Conservation (phyloP, 2,888 invertebrate species). For the Agrenia bidenticulata region DNA sequence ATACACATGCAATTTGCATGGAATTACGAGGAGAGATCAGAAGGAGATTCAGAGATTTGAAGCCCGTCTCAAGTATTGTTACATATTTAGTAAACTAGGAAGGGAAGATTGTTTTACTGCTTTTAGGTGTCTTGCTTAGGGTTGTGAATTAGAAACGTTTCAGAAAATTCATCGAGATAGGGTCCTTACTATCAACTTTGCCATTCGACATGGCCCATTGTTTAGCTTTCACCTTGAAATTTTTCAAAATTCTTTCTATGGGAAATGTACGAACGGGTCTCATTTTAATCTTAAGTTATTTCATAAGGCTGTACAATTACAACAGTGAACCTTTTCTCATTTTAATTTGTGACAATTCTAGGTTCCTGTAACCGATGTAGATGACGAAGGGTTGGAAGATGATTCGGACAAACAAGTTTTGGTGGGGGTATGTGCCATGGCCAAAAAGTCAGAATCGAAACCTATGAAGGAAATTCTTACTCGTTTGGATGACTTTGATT, state of each 20-base stretch:
- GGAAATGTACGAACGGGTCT: constrained; percentile 5
- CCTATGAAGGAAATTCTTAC: constrained; percentile 99
- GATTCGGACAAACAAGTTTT: constrained; percentile 80
- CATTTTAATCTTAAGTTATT: no score
- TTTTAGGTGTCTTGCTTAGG: no score
- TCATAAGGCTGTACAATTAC: no score
- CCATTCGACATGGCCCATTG: constrained; percentile 32
- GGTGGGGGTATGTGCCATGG: constrained; percentile 99
- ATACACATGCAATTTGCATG: no score
- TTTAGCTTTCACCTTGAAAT: constrained; percentile 31
- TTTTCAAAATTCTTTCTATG: constrained; percentile 23
- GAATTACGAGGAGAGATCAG: no score
- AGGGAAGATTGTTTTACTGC: no score
- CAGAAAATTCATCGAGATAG: neutral
- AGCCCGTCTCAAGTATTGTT: no score
- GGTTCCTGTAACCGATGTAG: constrained; percentile 42
- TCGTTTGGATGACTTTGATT: constrained; percentile 92
- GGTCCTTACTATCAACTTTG: neutral
- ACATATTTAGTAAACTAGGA: no score
- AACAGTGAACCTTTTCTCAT: no score
- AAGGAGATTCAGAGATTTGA: no score
- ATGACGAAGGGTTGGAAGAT: constrained; percentile 53
- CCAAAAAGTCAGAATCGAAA: constrained; percentile 97
- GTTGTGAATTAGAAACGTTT: no score
- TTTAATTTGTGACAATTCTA: no score